Conservation (phyloP, 1,140 invertebrate genomes). For the Globodera rostochiensis region DNA sequence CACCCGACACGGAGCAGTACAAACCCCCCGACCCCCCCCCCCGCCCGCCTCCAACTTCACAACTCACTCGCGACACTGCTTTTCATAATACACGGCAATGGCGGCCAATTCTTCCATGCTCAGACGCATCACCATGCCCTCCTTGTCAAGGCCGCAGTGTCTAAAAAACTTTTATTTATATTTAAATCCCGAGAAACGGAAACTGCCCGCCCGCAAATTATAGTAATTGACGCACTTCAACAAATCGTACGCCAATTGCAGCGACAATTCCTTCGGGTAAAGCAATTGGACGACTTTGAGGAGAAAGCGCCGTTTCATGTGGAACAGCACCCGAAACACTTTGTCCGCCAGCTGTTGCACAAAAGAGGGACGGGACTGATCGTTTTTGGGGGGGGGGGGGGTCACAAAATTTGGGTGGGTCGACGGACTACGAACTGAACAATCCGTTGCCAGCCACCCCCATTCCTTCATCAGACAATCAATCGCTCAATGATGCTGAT, state of each 20-base stretch:
- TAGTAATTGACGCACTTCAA: conserved; percentile 64
- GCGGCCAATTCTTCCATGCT: conserved; percentile 78
- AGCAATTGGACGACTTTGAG: conserved; percentile 72
- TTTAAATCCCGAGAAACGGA: neutral
- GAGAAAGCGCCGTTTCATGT: conserved; percentile 82
- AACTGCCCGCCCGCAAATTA: neutral
- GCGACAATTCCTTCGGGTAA: conserved; percentile 76
- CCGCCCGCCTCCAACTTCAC: neutral
- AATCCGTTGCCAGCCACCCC: too few relatives aligned
- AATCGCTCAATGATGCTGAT: too few relatives aligned
- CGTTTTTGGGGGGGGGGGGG: too few relatives aligned
- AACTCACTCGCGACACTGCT: conserved; percentile 63
- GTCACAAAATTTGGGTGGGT: too few relatives aligned
- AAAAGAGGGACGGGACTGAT: conserved; percentile 61
- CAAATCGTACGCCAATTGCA: conserved; percentile 74
- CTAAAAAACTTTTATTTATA: conserved; percentile 35
- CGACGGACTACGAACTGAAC: too few relatives aligned
- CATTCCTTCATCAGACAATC: too few relatives aligned
- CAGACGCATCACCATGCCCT: conserved; percentile 74
- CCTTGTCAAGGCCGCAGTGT: conserved; percentile 76
- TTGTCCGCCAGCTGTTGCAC: conserved; percentile 88
- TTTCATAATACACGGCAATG: conserved; percentile 76
- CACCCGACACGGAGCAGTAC: too few relatives aligned
- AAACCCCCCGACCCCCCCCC: too few relatives aligned
- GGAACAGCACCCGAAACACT: conserved; percentile 82